Evolutionary conservation across 2,888 invertebrate species (phyloP).

Genomic region (Euphydryas editha): DNA sequence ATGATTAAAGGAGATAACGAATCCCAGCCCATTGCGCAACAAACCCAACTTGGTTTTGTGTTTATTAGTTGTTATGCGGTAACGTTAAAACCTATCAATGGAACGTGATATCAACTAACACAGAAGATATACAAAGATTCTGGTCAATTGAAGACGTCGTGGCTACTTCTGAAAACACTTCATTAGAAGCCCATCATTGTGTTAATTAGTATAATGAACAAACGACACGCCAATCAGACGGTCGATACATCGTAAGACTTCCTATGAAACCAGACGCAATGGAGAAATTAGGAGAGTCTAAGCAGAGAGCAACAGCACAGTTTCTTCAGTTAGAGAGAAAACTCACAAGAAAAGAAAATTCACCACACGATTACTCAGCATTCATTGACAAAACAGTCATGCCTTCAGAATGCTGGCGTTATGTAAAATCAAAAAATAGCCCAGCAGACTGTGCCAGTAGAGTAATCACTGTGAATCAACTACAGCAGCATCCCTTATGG

Average conservation of each 20-base stretch:
- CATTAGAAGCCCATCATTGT: neutral
- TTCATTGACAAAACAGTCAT: conserved; percentile 19
- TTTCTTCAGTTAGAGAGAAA: too few relatives aligned
- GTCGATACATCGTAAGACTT: neutral
- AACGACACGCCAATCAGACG: neutral
- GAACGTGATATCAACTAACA: neutral
- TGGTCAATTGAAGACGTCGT: neutral
- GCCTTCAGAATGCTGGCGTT: conserved; percentile 37
- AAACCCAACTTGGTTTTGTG: too few relatives aligned
- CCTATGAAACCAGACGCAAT: too few relatives aligned
- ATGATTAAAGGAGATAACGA: neutral
- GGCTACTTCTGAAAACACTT: neutral
- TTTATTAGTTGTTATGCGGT: too few relatives aligned
- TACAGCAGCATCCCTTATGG: conserved; percentile 33
- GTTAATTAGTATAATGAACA: neutral
- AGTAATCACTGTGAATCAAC: conserved; percentile 31
- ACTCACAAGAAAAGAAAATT: too few relatives aligned
- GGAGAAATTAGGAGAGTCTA: too few relatives aligned
- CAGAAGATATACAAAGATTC: conserved; percentile 3
- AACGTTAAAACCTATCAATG: too few relatives aligned
- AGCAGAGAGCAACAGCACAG: too few relatives aligned
- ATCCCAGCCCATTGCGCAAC: too few relatives aligned
- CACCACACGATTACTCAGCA: too few relatives aligned
- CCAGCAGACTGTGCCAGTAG: conserved; percentile 43
- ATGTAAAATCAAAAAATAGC: conserved; percentile 41